Evolutionary conservation across 2,113 vertebrate genomes (phyloP), one percentile per base, ranked within the genome.

Genomic region (Labeo rohita): DNA sequence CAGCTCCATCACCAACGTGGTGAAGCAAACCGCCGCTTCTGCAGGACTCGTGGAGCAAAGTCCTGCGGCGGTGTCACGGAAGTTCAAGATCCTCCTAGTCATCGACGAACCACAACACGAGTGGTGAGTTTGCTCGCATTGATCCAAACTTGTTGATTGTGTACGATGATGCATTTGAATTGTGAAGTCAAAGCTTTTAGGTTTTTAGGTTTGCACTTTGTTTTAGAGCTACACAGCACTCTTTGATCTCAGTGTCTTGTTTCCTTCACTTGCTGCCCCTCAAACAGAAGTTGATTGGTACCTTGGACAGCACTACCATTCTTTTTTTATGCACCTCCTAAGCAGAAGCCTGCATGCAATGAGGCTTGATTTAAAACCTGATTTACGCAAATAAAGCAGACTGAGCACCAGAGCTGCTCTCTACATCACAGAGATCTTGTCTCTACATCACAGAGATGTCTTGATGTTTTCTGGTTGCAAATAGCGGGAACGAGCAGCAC

Each of bases 1-100:
- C 95, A 98, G 96, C 94, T 98, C 97, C 90, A 96, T 98, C 92
- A 98, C 97, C 92, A 97, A 98, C 15, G 97, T 90, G 66, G 97
- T 98, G 92, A 98, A 98, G 94, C 98, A 98, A 93, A 98, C 97
- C 1, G 97, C 97, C 0, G 96, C 96, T 7, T 92, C 95, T 0
- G 97, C 74, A 72, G 98, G 90, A 88, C 96, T 96, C 90, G 97
- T 96, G 94, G 97, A 93, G 90, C 97, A 90, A 85, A 94, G 95
- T 56, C 18, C 91, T 75, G 90, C 89, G 83, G 91, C 83, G 52
- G 89, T 91, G 28, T 92, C 93, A 85, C 95, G 93, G 94, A 97
- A 95, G 94, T 97, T 97, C 94, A 98, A 97, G 95, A 90, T 98
- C 92, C 96, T 99, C 59, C 93, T 99, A 95, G 95, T 99, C 87